Conservation (phyloP, 1,140 invertebrate genomes). For the Saccostrea glomerata region DNA sequence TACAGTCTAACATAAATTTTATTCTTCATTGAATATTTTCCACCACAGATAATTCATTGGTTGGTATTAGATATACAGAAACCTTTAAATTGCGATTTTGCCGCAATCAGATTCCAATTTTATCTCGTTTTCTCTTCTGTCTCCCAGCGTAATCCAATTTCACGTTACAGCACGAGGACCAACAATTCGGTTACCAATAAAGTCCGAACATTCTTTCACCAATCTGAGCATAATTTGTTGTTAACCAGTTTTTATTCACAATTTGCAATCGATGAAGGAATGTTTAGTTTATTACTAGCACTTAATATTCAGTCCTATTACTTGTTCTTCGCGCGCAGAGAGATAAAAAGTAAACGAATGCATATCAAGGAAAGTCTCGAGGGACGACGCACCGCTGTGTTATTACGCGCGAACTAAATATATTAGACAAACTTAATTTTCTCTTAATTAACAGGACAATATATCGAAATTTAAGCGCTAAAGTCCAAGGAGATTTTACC, state of each 20-base stretch:
- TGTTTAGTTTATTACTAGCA: constrained; percentile 39
- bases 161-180: constrained; percentile 6
- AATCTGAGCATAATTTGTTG: constrained; percentile 42
- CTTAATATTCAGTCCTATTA: constrained; percentile 37
- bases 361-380: constrained; percentile 17
- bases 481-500: background rate
- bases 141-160: constrained; percentile 1
- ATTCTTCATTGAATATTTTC: background rate
- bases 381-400: background rate
- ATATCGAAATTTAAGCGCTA: background rate
- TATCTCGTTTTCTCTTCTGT: constrained; percentile 31
- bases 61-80: background rate
- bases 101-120: constrained; percentile 6
- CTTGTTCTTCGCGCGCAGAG: background rate
- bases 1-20: background rate
- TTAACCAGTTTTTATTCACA: constrained; percentile 44
- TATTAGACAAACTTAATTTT: constrained; percentile 48
- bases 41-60: background rate
- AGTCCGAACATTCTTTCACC: constrained; percentile 8
- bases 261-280: constrained; percentile 29
- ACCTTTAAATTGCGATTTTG: background rate
- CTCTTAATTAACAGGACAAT: constrained; percentile 38
- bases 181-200: constrained; percentile 33
- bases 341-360: constrained; percentile 47
- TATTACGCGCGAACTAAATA: constrained; percentile 39